Percentiles rank a stretch among this genome's conserved stretches.
Evolutionary conservation across 2,888 invertebrate species (phyloP).

Genomic region (Scaptomyza polygonia): DNA sequence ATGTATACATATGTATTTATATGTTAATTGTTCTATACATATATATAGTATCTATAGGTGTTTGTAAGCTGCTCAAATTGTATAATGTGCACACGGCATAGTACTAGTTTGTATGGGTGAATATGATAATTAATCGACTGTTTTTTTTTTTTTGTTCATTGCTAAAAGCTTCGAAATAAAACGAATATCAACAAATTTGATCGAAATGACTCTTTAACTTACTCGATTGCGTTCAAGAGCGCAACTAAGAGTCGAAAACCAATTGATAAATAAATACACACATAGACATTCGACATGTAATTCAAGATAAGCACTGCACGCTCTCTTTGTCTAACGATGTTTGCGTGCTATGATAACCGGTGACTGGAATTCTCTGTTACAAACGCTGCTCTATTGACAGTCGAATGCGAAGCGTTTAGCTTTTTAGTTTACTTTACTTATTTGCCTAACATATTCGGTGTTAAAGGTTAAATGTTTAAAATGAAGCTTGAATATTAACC

Average conservation of each 20-base stretch:
- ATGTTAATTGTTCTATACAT: conserved; percentile 28
- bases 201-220: conserved; percentile 8
- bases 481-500: background rate
- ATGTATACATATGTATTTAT: no score
- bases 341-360: conserved; percentile 34
- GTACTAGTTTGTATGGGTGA: conserved; percentile 15
- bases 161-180: conserved; percentile 39
- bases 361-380: conserved; percentile 6
- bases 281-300: background rate
- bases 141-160: conserved; percentile 8
- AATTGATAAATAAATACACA: conserved; percentile 19
- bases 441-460: background rate
- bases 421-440: conserved; percentile 13
- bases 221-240: conserved; percentile 12
- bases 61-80: conserved; percentile 2
- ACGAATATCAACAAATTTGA: conserved; percentile 7
- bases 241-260: conserved; percentile 2
- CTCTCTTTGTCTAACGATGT: conserved; percentile 18
- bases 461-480: conserved; percentile 11
- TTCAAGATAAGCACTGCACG: conserved; percentile 20
- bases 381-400: conserved; percentile 19
- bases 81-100: conserved; percentile 2
- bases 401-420: conserved; percentile 18
- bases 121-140: conserved; percentile 20
- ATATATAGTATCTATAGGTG: conserved; percentile 10